phyloP scores from a whole-genome alignment of 30 jellyfish, hydroid and myxozoan species.

The Chrysaora quinquecirrha region DNA sequence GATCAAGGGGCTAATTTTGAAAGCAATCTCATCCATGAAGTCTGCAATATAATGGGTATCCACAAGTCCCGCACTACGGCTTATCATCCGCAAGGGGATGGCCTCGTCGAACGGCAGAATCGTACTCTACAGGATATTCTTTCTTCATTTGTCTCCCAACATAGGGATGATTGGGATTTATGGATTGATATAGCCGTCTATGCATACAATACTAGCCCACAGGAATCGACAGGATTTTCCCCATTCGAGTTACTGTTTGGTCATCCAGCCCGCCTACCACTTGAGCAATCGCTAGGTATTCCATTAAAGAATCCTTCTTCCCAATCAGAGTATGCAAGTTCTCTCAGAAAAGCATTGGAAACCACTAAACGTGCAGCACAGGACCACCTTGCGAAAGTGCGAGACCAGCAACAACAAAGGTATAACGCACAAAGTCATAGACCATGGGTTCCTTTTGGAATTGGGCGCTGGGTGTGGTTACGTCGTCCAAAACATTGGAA shows the following conservation, averaged over 20 bases:
- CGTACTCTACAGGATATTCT: not conserved
- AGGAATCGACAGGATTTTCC: slow-evolving; percentile 9
- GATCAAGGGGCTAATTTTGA: slow-evolving; percentile 58
- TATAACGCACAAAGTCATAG: not conserved
- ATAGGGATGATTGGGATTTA: slow-evolving; percentile 23
- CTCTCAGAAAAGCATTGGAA: not conserved
- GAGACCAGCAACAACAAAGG: not conserved
- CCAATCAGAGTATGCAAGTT: not conserved
- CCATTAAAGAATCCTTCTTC: not conserved
- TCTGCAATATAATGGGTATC: not conserved
- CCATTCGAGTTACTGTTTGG: not conserved
- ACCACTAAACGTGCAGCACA: not conserved
- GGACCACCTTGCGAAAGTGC: not conserved
- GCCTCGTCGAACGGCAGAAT: not conserved
- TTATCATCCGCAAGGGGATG: not conserved
- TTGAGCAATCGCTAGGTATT: not conserved
- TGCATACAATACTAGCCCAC: slow-evolving; percentile 39
- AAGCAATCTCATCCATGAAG: slow-evolving; percentile 41
- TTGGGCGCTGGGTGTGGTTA: slow-evolving; percentile 20
- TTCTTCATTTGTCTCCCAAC: not conserved
- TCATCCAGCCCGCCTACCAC: not conserved
- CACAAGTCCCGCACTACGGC: not conserved
- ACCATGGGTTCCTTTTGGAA: not conserved
- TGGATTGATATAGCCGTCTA: slow-evolving; percentile 6
- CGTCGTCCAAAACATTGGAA: slow-evolving; percentile 34